Evolutionary conservation across 1,140 invertebrate genomes (phyloP).

Genomic region (Phymastichus coffea): DNA sequence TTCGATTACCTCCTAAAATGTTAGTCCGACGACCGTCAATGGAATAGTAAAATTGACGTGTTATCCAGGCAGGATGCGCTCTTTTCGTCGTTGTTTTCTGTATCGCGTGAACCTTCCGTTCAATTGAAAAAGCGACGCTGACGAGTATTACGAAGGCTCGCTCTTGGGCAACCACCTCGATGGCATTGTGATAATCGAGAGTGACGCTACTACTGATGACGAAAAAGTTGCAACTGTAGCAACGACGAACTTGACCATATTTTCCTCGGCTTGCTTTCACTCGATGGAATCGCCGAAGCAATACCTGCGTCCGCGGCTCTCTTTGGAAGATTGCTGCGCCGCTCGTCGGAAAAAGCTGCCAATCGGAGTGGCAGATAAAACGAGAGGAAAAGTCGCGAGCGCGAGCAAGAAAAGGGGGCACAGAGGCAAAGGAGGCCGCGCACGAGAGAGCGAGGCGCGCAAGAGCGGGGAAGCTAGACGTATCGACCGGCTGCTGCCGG

Average conservation of each 20-base stretch:
- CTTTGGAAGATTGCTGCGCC: background rate
- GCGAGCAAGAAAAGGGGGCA: conserved; percentile 17
- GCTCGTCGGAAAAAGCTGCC: background rate
- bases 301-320: no score
- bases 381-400: conserved; percentile 29
- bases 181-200: no score
- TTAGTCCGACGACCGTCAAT: background rate
- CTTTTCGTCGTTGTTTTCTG: no score
- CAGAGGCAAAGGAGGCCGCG: conserved; percentile 18
- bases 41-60: conserved; percentile 11
- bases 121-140: no score
- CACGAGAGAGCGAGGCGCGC: conserved; percentile 25
- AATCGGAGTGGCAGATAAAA: background rate
- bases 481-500: conserved; percentile 45
- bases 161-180: no score
- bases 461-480: conserved; percentile 43
- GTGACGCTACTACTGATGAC: no score
- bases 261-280: conserved; percentile 31
- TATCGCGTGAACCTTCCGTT: no score
- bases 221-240: no score
- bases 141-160: no score
- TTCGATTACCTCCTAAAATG: conserved; percentile 3
- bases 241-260: no score
- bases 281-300: no score
- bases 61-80: no score